Conservation (phyloP, 92 coral and sea anemone genomes). For the Nematostella vectensis region DNA sequence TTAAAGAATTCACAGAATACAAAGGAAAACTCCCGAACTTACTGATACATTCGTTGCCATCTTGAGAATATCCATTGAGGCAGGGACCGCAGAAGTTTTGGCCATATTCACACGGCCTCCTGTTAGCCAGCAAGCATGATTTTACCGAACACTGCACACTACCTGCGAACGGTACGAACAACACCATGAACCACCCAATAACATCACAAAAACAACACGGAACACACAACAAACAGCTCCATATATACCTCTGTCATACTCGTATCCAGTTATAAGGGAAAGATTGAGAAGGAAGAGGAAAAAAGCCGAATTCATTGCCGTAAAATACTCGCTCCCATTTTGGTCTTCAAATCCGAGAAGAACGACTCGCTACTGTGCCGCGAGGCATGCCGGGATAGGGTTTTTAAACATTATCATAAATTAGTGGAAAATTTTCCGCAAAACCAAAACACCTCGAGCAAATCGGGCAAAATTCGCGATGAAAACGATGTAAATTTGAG, state of each 20-base stretch:
- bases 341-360: too few relatives aligned
- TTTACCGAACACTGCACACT: constrained; percentile 23
- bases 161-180: too few relatives aligned
- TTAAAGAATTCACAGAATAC: background rate
- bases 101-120: constrained; percentile 16
- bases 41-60: constrained; percentile 15
- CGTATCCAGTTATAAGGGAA: constrained; percentile 30
- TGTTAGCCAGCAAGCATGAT: constrained; percentile 14
- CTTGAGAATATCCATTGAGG: constrained; percentile 13
- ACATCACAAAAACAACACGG: constrained; percentile 17
- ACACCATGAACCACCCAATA: too few relatives aligned
- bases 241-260: constrained; percentile 42
- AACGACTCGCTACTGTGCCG: too few relatives aligned
- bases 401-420: too few relatives aligned
- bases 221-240: constrained; percentile 10
- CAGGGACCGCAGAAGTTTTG: constrained; percentile 15
- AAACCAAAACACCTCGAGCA: too few relatives aligned
- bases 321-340: constrained; percentile 43
- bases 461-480: too few relatives aligned
- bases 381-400: too few relatives aligned
- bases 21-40: too few relatives aligned
- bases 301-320: constrained; percentile 45
- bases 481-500: too few relatives aligned
- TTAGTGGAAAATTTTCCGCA: too few relatives aligned
- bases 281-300: constrained; percentile 41